Conservation (phyloP, 2,113 vertebrate species). For the Oreocharis arfaki region DNA sequence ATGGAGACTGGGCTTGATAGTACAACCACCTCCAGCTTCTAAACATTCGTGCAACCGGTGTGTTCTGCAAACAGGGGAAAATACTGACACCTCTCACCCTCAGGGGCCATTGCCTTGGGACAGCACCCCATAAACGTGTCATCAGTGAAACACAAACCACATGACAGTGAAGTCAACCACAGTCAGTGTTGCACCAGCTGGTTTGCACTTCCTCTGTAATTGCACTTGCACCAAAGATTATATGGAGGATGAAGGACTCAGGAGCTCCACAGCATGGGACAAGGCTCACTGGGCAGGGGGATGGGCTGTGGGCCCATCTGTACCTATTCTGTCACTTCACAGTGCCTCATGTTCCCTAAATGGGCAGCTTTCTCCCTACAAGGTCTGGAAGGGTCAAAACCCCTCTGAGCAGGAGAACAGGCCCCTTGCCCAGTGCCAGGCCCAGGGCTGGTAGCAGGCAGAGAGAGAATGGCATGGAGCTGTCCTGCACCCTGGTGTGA, state of each 20-base stretch:
- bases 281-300: neutral
- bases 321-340: neutral
- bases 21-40: neutral
- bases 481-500: neutral
- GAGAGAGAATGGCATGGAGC: neutral
- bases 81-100: neutral
- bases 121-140: neutral
- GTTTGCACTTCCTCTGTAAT: neutral
- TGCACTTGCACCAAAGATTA: neutral
- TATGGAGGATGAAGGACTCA: neutral
- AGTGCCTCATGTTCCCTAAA: fast-evolving
- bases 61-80: neutral
- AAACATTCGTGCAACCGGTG: neutral
- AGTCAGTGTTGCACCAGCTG: neutral
- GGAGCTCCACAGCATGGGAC: fast-evolving
- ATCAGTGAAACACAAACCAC: neutral
- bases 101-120: neutral
- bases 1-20: neutral
- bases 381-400: neutral
- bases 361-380: fast-evolving
- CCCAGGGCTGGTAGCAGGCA: neutral
- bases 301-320: neutral
- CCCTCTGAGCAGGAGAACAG: too few relatives aligned
- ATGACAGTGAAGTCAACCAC: neutral
- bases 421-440: fast-evolving